Evolutionary conservation across 2,113 vertebrate species (phyloP), one percentile per base, ranked within the genome.

Genomic region (Ancistrus triradiatus): DNA sequence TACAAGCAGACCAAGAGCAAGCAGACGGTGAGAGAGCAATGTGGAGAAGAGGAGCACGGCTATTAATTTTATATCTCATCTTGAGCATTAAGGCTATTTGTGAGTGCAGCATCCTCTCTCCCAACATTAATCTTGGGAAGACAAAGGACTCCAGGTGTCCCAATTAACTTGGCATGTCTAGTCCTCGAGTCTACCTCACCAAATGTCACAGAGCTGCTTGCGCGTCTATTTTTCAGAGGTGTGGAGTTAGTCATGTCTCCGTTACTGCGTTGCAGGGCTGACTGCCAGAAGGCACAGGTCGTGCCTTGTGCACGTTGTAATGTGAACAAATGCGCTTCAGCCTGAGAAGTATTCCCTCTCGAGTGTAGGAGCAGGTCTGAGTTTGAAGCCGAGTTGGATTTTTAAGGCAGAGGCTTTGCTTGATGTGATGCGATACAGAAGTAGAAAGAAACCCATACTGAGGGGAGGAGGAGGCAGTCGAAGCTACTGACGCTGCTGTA

Each of bases 301-400:
- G 3, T n/a, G 6, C 42, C 53, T 58, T 38, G 44, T 58, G 17
- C 22, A 3, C 7, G 33, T 27, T 47, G 63, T 66, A 31, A 38
- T 37, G 15, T 66, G 44, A 66, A 48, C 42, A 55, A 13, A 4
- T 22, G 25, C 19, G 4, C 2, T 11, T 37, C 19, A 7, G 7
- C 14, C 18, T 6, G 17, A 15, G 15, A 52, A 25, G 40, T 50
- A 2, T 13, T 24, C 38, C 25, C 55, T 40, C 2, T 21, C 31
- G 25, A 42, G 24, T 17, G 13, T 13, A 9, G 6, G 9, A 53
- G 48, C 31, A 18, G 17, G 28, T 48, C 63, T 49, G 3, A 38
- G 46, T 37, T 50, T 38, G 19, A 28, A 65, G 49, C 35, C 37
- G 42, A 22, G 52, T 38, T 65, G 9, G 52, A 74, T 40, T 37